Conservation (phyloP, 92 coral and sea anemone species). For the Epizoanthus ramosus region DNA sequence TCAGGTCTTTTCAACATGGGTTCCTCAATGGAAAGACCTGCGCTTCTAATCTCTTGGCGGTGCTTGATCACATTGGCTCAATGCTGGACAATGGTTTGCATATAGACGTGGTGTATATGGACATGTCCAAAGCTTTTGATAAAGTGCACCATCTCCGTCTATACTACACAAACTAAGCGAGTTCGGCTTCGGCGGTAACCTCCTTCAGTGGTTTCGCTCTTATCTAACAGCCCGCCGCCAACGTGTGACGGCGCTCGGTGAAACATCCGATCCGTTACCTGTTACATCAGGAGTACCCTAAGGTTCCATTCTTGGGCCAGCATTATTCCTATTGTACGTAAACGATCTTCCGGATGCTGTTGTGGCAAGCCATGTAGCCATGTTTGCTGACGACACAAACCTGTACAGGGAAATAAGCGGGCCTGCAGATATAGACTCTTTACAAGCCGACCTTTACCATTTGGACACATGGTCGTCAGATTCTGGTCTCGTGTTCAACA, state of each 20-base stretch:
- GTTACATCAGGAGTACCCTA: slow-evolving; percentile 48
- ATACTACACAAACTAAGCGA: neutral
- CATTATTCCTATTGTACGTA: no score
- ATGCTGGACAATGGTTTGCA: slow-evolving; percentile 30
- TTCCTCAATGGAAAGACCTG: slow-evolving; percentile 43
- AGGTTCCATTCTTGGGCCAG: slow-evolving; percentile 36
- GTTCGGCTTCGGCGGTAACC: slow-evolving; percentile 23
- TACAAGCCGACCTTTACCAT: no score
- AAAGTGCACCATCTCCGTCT: no score
- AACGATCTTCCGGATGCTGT: no score
- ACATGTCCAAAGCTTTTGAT: no score
- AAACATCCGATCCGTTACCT: slow-evolving; percentile 12
- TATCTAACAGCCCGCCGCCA: slow-evolving; percentile 12
- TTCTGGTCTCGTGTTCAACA: no score
- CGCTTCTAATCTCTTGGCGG: slow-evolving; percentile 19
- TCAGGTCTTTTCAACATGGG: slow-evolving; percentile 45
- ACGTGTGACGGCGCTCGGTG: slow-evolving; percentile 29
- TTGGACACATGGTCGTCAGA: no score
- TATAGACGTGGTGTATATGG: no score
- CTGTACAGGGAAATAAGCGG: no score
- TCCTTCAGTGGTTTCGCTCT: slow-evolving; percentile 5
- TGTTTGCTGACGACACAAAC: no score
- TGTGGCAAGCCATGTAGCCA: no score
- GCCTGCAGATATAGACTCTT: no score
- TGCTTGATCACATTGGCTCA: slow-evolving; percentile 21